These are phyloP conservation scores for Polietes domitor DNA, from an alignment of 2,888 invertebrate genomes.

Conservation along the genomic window DNA sequence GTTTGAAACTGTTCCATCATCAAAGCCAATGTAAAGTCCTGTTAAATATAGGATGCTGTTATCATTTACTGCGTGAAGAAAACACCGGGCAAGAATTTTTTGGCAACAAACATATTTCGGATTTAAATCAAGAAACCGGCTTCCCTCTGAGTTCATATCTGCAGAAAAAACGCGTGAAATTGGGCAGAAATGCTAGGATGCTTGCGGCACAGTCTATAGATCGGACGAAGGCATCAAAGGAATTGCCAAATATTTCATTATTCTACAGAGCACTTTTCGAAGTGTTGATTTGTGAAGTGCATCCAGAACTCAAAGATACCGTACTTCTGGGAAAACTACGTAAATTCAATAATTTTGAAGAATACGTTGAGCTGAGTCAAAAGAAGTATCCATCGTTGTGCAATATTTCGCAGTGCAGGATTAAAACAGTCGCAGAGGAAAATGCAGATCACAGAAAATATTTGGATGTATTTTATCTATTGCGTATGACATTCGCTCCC, in stretches of 20 bases:
- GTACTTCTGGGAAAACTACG: conserved; percentile 85
- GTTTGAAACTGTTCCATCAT: conserved; percentile 85
- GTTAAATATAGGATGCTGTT: conserved; percentile 94
- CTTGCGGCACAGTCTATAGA: conserved; percentile 92
- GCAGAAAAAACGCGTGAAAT: conserved; percentile 80
- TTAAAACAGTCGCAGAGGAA: conserved; percentile 78
- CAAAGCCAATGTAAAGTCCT: conserved; percentile 83
- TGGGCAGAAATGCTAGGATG: conserved; percentile 92
- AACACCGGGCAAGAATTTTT: conserved; percentile 78
- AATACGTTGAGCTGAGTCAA: conserved; percentile 87
- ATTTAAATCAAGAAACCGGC: conserved; percentile 79
- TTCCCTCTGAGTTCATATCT: conserved; percentile 87
- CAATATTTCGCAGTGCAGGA: conserved; percentile 48
- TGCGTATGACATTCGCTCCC: conserved; percentile 89
- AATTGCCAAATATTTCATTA: conserved; percentile 84
- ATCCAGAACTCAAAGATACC: conserved; percentile 78
- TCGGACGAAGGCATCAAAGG: conserved; percentile 83
- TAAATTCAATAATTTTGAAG: conserved; percentile 84
- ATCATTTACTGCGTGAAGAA: conserved; percentile 88
- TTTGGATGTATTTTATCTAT: conserved; percentile 88
- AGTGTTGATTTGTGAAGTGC: conserved; percentile 82
- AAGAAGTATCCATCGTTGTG: conserved; percentile 78
- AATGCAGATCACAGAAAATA: conserved; percentile 82
- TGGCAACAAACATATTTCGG: conserved; percentile 74
- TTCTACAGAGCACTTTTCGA: conserved; percentile 90